phyloP scores from a whole-genome alignment of 64 coral and sea anemone species.

The Actinia equina region DNA sequence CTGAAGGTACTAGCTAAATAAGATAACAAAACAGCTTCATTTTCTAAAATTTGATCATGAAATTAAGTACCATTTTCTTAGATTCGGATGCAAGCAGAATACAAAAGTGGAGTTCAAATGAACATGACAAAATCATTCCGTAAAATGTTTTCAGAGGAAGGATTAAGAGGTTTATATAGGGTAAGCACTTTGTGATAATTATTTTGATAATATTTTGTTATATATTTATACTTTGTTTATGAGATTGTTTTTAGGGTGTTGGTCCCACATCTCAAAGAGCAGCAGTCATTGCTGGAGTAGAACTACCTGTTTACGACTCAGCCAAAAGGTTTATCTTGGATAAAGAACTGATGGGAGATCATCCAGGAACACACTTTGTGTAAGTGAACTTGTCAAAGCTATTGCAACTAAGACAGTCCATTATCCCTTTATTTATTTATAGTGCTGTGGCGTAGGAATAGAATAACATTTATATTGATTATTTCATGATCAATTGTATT shows the following conservation, averaged over 20 bases:
- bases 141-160: slow-evolving; percentile 86
- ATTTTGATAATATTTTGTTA: neutral
- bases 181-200: slow-evolving; percentile 25
- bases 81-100: slow-evolving; percentile 96
- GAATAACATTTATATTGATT: neutral
- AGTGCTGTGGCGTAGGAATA: too few species aligned
- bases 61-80: neutral
- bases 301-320: slow-evolving; percentile 95
- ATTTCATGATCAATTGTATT: neutral
- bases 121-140: slow-evolving; percentile 77
- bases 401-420: too few species aligned
- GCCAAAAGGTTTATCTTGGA: slow-evolving; percentile 85
- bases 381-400: neutral
- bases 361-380: slow-evolving; percentile 90
- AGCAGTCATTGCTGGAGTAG: slow-evolving; percentile 92
- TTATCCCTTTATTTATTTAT: too few species aligned
- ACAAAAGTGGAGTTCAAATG: slow-evolving; percentile 55
- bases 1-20: slow-evolving; percentile 58
- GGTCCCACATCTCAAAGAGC: slow-evolving; percentile 91
- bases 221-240: neutral
- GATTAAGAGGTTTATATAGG: slow-evolving; percentile 78
- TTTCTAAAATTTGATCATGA: neutral
- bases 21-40: too few species aligned
- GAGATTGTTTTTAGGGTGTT: slow-evolving; percentile 57
- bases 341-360: slow-evolving; percentile 71